phyloP scores from a whole-genome alignment of 1,140 invertebrate genomes.

The Drosophila burlai region DNA sequence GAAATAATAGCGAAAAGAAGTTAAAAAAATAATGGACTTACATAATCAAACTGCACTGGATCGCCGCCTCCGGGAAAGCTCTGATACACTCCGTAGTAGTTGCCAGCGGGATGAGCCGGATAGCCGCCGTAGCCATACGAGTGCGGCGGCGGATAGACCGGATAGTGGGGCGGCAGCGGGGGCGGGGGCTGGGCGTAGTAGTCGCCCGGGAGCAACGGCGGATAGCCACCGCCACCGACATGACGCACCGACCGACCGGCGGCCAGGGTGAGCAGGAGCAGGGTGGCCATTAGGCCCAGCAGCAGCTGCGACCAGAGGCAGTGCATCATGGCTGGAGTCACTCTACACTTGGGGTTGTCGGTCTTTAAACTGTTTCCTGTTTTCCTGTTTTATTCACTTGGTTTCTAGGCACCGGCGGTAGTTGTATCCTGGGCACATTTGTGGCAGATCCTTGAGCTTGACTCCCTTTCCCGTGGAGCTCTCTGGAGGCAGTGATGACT shows the following conservation, averaged over 20 bases:
- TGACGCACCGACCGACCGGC: conserved; percentile 55
- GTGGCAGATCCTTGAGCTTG: not conserved
- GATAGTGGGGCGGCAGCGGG: conserved; percentile 5
- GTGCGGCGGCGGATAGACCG: conserved; percentile 32
- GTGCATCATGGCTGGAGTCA: conserved; percentile 39
- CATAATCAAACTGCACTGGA: conserved; percentile 75
- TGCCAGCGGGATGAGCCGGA: conserved; percentile 60
- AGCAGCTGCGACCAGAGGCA: conserved; percentile 58
- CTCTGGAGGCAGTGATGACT: conserved; percentile 39
- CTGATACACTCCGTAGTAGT: conserved; percentile 58
- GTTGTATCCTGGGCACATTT: conserved; percentile 13
- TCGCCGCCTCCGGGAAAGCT: conserved; percentile 81
- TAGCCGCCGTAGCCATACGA: conserved; percentile 51
- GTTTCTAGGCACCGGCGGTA: too few relatives aligned
- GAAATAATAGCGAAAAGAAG: too few relatives aligned
- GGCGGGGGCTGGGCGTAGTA: conserved; percentile 36
- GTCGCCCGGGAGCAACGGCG: conserved; percentile 15
- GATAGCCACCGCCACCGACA: conserved; percentile 5
- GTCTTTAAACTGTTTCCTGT: not conserved
- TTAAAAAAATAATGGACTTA: conserved; percentile 34
- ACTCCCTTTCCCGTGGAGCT: conserved; percentile 6
- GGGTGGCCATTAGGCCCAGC: conserved; percentile 25
- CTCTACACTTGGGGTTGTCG: not conserved
- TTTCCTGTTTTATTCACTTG: not conserved
- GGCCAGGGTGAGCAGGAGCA: conserved; percentile 28